Conservation (phyloP, 2,113 vertebrate species). For the Salvator merianae region DNA sequence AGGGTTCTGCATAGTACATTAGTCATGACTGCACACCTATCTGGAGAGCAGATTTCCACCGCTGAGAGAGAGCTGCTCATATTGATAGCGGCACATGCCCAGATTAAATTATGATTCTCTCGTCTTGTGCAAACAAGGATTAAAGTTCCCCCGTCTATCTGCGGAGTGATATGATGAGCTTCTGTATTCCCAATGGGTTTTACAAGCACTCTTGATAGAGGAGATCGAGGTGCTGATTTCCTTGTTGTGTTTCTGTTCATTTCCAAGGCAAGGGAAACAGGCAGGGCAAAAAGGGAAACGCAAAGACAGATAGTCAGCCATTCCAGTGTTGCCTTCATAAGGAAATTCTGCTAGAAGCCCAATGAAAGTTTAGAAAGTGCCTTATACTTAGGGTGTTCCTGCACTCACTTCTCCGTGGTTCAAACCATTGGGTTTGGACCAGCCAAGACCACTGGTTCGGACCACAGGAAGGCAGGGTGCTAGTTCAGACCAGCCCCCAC, state of each 20-base stretch:
- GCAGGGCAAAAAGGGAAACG: too few relatives aligned
- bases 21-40: neutral
- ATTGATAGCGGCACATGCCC: neutral
- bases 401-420: too few relatives aligned
- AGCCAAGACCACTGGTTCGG: too few relatives aligned
- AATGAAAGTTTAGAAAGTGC: neutral
- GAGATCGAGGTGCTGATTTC: neutral
- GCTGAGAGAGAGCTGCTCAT: neutral
- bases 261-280: neutral
- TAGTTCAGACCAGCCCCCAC: too few relatives aligned
- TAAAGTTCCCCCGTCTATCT: neutral
- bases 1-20: neutral
- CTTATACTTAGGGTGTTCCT: neutral
- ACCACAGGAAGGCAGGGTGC: neutral
- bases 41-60: conserved; percentile 3
- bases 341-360: too few relatives aligned
- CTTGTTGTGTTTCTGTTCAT: neutral
- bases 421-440: too few relatives aligned
- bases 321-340: fast-evolving
- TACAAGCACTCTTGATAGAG: neutral
- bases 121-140: neutral
- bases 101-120: conserved; percentile 10
- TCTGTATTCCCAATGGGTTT: neutral
- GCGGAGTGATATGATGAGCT: neutral
- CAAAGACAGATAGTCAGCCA: too few relatives aligned